phyloP scores from a whole-genome alignment of 2,113 vertebrate genomes.

The Austrofundulus limnaeus region DNA sequence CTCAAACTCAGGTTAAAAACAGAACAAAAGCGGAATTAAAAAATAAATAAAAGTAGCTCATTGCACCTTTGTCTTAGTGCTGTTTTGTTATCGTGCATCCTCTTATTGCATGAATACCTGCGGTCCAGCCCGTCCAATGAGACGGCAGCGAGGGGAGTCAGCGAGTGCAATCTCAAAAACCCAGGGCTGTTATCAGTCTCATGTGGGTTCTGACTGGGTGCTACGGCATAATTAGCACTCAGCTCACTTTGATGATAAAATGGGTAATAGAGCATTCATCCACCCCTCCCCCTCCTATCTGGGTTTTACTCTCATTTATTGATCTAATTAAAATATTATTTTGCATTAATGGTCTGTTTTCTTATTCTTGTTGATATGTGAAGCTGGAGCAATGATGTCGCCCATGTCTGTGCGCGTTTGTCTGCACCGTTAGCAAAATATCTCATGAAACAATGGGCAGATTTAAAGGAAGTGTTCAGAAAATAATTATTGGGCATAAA shows the following conservation, averaged over 20 bases:
- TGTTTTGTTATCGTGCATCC: slow-evolving; percentile 38
- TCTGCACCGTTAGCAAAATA: no score
- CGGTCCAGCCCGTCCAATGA: slow-evolving; percentile 46
- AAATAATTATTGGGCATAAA: no score
- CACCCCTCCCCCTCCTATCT: slow-evolving; percentile 56
- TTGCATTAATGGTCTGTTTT: slow-evolving; percentile 47
- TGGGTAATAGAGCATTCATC: slow-evolving; percentile 61
- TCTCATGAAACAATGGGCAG: no score
- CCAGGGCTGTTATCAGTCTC: slow-evolving; percentile 74
- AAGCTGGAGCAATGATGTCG: background rate
- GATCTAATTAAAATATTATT: slow-evolving; percentile 70
- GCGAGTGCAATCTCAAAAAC: slow-evolving; percentile 66
- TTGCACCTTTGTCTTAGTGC: slow-evolving; percentile 26
- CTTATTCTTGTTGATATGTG: slow-evolving; percentile 19
- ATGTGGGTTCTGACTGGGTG: slow-evolving; percentile 72
- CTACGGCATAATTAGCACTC: slow-evolving; percentile 73
- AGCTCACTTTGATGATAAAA: slow-evolving; percentile 75
- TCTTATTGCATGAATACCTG: slow-evolving; percentile 47
- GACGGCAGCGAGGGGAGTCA: slow-evolving; percentile 31
- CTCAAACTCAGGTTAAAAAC: slow-evolving; percentile 43
- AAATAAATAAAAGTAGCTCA: slow-evolving; percentile 13
- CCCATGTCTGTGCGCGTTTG: no score
- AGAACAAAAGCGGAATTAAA: slow-evolving; percentile 9
- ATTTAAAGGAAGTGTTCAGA: no score
- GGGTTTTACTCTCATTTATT: slow-evolving; percentile 70